Evolutionary conservation across 2,888 invertebrate genomes (phyloP), one percentile per base, ranked within the genome.

Genomic region (Cyrtodaria siliqua): DNA sequence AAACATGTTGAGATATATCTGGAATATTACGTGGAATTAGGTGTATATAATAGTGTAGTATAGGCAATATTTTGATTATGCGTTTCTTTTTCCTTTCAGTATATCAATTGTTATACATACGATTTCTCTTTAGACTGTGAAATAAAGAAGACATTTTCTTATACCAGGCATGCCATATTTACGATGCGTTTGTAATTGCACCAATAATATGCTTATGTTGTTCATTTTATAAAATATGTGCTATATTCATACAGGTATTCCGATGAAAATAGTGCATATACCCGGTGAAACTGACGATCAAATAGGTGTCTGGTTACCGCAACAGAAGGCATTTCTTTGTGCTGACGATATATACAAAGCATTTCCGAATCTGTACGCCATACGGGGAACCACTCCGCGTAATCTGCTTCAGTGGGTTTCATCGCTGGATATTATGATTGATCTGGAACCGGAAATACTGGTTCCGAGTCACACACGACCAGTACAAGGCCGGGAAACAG

Each of bases 271-370:
- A 27, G 71, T 91, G n/a, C 88, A 91, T 68, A 89, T 91, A n/a
- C 91, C 91, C 0, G 91, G 91, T 0, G 91, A 91, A 67, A 91
- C 91, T 1, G 79, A 79, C 23, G 90, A 91, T 64, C 91, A 91
- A 49, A 88, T 91, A 29, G 91, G 87, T 6, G 88, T 91, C 2
- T 90, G 89, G 87, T 33, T 87, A n/a, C 88, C 88, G 0, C 81
- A 83, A 1, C 78, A 84, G 60, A 73, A 80, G 27, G 86, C 86
- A 14, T 83, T 91, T 14, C 70, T 91, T 3, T 86, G 86, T 47
- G 91, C 88, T 1, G 91, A 91, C 72, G 87, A 91, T 53, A 59
- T 89, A 2, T 91, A 91, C 77, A 68, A 75, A 67, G 86, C 90
- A 1, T 91, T 91, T 62, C 91, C 91, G 0, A 91, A 91, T 69